Conservation (phyloP, 2,113 vertebrate species). For the Sphyrna mokarran region DNA sequence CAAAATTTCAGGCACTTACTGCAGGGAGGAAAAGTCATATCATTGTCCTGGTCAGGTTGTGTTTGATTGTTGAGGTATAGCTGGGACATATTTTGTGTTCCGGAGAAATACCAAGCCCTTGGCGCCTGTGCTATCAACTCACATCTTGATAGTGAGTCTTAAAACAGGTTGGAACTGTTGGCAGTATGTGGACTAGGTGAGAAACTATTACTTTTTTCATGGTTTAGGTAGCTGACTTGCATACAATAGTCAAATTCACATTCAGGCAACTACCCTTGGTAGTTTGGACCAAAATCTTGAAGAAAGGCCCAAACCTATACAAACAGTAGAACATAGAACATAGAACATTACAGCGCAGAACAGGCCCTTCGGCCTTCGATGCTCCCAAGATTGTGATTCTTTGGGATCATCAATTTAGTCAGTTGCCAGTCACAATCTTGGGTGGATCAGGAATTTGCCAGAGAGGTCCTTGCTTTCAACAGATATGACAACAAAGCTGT, state of each 20-base stretch:
- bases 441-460: too few species aligned
- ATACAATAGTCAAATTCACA: neutral
- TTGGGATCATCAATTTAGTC: too few species aligned
- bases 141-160: neutral
- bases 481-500: too few species aligned
- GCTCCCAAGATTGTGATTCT: too few species aligned
- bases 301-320: neutral
- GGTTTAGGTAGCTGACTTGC: neutral
- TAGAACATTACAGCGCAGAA: too few species aligned
- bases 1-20: neutral
- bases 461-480: too few species aligned
- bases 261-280: neutral
- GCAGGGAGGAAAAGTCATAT: neutral
- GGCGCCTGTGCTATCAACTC: neutral
- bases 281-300: neutral
- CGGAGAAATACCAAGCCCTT: neutral
- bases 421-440: too few species aligned
- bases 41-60: neutral
- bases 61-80: neutral
- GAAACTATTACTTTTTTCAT: neutral
- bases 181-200: neutral
- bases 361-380: too few species aligned
- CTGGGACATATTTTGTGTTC: neutral
- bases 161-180: neutral
- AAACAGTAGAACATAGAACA: too few species aligned